phyloP scores from a whole-genome alignment of 2,113 vertebrate species.

The Muntiacus muntjak region DNA sequence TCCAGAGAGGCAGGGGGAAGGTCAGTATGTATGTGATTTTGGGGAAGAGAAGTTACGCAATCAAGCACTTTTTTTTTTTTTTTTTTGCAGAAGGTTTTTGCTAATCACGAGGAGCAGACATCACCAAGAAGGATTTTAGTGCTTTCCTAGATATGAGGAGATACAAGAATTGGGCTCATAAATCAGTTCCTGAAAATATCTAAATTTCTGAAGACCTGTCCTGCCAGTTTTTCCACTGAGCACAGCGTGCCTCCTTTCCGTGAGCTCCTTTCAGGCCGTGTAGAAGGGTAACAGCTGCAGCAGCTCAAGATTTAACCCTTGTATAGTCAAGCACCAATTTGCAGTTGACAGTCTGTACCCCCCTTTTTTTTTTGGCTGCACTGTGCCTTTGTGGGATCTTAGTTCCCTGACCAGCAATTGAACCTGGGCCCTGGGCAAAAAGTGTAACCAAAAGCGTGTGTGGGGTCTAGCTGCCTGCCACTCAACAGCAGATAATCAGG shows the following conservation, averaged over 20 bases:
- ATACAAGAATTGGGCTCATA: neutral
- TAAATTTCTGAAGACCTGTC: neutral
- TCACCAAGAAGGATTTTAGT: neutral
- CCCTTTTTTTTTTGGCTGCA: neutral
- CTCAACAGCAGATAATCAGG: neutral
- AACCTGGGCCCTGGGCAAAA: neutral
- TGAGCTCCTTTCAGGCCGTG: neutral
- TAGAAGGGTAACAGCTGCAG: neutral
- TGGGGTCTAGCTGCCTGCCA: neutral
- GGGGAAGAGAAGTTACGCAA: neutral
- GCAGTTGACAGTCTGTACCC: too few relatives aligned
- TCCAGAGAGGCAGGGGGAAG: neutral
- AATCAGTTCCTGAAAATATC: neutral
- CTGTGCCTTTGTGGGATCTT: neutral
- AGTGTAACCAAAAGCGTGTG: neutral
- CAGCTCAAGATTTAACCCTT: neutral
- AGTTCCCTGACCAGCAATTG: neutral
- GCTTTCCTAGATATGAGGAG: neutral
- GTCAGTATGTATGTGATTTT: neutral
- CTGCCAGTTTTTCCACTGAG: neutral
- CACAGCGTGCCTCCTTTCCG: neutral
- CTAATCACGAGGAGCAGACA: neutral
- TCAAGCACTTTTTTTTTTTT: neutral
- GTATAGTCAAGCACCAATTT: neutral
- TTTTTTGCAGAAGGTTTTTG: neutral